A percentile compares a stretch with the other conserved stretches of the same genome.
Conservation (phyloP, 1,140 invertebrate species). For the Heterodera schachtii region DNA sequence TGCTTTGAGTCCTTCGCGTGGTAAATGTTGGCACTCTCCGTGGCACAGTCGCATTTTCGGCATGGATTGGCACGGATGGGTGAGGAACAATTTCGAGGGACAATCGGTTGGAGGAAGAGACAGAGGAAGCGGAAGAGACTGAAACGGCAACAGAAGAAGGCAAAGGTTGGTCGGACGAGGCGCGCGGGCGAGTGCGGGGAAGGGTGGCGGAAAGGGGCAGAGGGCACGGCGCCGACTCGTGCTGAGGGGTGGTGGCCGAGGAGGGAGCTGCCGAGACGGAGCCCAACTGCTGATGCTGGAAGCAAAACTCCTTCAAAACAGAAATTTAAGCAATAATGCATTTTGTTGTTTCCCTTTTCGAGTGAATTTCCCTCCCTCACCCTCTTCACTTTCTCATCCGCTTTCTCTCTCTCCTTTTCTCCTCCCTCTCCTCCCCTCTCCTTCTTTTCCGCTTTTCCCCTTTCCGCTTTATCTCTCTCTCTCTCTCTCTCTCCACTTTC, state of each 20-base stretch:
- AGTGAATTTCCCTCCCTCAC: neutral
- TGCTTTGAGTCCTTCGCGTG: constrained; percentile 84
- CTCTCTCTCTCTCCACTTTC: constrained; percentile 28
- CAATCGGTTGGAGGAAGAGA: neutral
- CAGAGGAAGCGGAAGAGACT: neutral
- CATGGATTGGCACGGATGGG: neutral
- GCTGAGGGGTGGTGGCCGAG: neutral
- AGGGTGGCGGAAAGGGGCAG: constrained; percentile 37
- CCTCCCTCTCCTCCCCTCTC: too few relatives aligned
- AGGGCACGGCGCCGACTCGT: neutral
- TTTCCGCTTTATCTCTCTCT: constrained; percentile 69
- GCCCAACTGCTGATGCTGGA: constrained; percentile 2
- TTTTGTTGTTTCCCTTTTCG: too few relatives aligned
- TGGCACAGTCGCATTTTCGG: neutral
- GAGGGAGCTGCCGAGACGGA: constrained; percentile 5
- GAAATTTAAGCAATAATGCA: constrained; percentile 4
- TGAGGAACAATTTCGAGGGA: constrained; percentile 15
- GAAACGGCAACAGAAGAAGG: constrained; percentile 14
- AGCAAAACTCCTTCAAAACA: constrained; percentile 16
- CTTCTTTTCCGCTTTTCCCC: neutral
- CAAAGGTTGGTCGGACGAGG: constrained; percentile 16
- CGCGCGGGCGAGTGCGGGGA: constrained; percentile 41
- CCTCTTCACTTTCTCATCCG: neutral
- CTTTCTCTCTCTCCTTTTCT: neutral
- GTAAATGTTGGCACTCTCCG: constrained; percentile 87